These are phyloP conservation scores for Coreoperca whiteheadi DNA, from an alignment of 2,113 vertebrate genomes.

Conservation along the genomic window DNA sequence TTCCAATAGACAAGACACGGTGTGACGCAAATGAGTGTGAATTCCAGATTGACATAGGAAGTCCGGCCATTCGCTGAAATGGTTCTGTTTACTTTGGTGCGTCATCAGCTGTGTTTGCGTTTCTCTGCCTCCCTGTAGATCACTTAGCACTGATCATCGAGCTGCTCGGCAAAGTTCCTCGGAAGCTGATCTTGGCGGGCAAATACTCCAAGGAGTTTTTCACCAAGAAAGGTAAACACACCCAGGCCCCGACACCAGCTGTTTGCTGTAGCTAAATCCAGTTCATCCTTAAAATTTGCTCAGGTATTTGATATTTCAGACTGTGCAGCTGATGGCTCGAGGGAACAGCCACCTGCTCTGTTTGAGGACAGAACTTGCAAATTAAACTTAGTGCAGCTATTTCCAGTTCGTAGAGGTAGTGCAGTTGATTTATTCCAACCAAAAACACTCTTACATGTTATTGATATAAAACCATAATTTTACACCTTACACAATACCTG, in stretches of 20 bases:
- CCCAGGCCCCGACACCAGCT: conserved; percentile 11
- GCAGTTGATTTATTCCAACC: neutral
- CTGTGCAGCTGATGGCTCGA: conserved; percentile 22
- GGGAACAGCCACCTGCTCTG: conserved; percentile 52
- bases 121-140: conserved; percentile 81
- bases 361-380: conserved; percentile 14
- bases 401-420: conserved; percentile 16
- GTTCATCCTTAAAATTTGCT: conserved; percentile 10
- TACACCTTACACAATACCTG: neutral
- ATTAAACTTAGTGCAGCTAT: conserved; percentile 27
- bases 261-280: conserved; percentile 21
- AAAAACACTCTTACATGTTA: neutral
- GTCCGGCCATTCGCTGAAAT: neutral
- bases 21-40: neutral
- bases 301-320: conserved; percentile 45
- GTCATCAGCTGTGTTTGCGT: conserved; percentile 51
- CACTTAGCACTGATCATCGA: conserved; percentile 99
- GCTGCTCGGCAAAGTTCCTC: conserved; percentile 96
- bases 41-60: neutral
- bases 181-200: conserved; percentile 94
- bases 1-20: neutral
- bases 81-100: neutral
- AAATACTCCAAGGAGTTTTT: conserved; percentile 99
- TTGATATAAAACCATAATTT: too few relatives aligned
- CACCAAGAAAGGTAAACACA: conserved; percentile 96